Evolutionary conservation across 2,113 vertebrate species (phyloP), one percentile per base, ranked within the genome.

Genomic region (Eubucco bourcierii): DNA sequence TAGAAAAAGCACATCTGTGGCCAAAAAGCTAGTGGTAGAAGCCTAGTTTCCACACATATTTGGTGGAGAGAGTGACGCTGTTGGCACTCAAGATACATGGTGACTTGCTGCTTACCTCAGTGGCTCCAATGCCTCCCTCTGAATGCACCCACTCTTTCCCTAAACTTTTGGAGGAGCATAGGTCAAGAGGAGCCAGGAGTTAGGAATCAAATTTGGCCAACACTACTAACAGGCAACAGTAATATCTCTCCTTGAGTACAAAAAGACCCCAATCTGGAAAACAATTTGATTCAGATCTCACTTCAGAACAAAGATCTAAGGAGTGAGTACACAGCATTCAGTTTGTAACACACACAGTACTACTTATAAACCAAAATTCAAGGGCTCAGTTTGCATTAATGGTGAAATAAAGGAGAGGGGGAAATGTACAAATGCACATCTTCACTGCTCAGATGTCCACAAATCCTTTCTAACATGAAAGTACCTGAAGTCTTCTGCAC

Each of bases 31-130:
- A 17, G 46, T 16, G 28, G 33, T 9, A 83, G 52, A 90, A 85
- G 16, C 19, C n/a, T 55, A 15, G 7, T 29, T 76, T 65, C 28
- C 17, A 29, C 15, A 39, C 11, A 8, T 37, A 47, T 16, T 31
- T 73, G 56, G 34, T 41, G 55, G 66, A 67, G 7, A 41, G n/a
- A 23, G 34, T 11, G n/a, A 90, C 27, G 20, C 15, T 31, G 37
- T 31, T 53, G 70, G 80, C 59, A 79, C 6, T 21, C 33, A 76
- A 67, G 59, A 70, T 4, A 44, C 0, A 0, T 0, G 37, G 10
- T 39, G 37, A 39, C 1, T 28, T 44, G 39, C n/a, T 87, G 53
- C 34, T 34, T 66, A 44, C 20, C 41, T 84, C 78, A 50, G 61
- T 66, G 31, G 37, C 27, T 58, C 31, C 46, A 56, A 47, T 4